A percentile compares a stretch with the other conserved stretches of the same genome.
phyloP scores from a whole-genome alignment of 2,888 invertebrate species.

The Tinea pellionella region DNA sequence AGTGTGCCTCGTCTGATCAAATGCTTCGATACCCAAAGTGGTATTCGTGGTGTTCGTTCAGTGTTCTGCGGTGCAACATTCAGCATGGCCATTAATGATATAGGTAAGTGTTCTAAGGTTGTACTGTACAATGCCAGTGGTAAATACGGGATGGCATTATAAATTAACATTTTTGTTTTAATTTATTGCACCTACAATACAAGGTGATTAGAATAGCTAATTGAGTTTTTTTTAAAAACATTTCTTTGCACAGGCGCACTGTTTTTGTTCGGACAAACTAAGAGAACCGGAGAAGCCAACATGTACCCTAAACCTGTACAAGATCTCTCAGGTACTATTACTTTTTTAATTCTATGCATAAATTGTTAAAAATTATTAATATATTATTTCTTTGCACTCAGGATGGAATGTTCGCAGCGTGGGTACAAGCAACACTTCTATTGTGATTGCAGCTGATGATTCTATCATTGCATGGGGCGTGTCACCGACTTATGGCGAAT shows the following conservation, averaged over 20 bases:
- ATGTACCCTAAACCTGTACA: constrained; percentile 97
- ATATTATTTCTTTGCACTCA: constrained; percentile 21
- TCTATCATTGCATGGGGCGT: constrained; percentile 93
- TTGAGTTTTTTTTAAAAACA: background rate
- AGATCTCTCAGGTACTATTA: constrained; percentile 77
- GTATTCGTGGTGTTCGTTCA: constrained; percentile 77
- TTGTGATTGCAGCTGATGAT: constrained; percentile 90
- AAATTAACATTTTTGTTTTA: no score
- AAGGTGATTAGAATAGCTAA: constrained; percentile 17
- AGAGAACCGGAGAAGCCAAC: constrained; percentile 93
- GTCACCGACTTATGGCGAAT: constrained; percentile 93
- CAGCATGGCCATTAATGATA: constrained; percentile 85
- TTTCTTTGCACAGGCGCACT: constrained; percentile 61
- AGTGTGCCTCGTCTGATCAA: constrained; percentile 87
- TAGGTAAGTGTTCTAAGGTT: no score
- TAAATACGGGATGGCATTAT: no score
- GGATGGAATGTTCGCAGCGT: constrained; percentile 92
- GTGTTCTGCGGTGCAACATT: constrained; percentile 89
- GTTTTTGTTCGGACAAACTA: constrained; percentile 91
- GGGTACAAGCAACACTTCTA: constrained; percentile 85
- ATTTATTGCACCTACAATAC: no score
- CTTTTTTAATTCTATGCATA: background rate
- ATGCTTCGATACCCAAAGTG: constrained; percentile 84
- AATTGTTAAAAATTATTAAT: background rate
- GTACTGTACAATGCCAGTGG: no score